A percentile compares a stretch with the other conserved stretches of the same genome.
Evolutionary conservation across 2,888 invertebrate genomes (phyloP).

Genomic region (Endotricha flammealis): DNA sequence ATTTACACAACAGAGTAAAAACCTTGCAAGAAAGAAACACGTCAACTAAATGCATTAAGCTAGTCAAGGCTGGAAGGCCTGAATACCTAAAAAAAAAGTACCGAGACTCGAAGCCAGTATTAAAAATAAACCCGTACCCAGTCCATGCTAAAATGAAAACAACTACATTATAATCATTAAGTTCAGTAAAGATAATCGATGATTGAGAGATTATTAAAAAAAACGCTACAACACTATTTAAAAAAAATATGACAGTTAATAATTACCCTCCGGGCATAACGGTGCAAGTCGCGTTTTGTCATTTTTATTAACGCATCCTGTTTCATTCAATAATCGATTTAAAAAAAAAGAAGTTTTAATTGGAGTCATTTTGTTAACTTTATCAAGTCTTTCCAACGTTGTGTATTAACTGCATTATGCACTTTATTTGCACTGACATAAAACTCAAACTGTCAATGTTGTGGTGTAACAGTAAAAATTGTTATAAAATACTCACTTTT

Average conservation of each 20-base stretch:
- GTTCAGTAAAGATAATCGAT: slow-evolving; percentile 13
- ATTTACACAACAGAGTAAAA: not conserved
- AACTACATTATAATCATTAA: slow-evolving; percentile 16
- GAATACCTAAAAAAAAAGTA: slow-evolving; percentile 29
- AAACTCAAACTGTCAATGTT: not conserved
- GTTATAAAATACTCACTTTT: slow-evolving; percentile 32
- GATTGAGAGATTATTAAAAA: slow-evolving; percentile 15
- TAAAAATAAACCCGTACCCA: slow-evolving; percentile 28
- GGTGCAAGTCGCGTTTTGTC: slow-evolving; percentile 1
- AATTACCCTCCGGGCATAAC: slow-evolving; percentile 1
- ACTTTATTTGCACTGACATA: not conserved
- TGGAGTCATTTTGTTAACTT: not conserved
- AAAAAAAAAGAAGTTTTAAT: not conserved
- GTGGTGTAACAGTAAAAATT: slow-evolving; percentile 5
- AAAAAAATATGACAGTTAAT: slow-evolving; percentile 1
- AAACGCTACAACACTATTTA: slow-evolving; percentile 2
- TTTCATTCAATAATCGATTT: not conserved
- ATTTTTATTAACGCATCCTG: not conserved
- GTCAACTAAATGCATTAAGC: slow-evolving; percentile 23
- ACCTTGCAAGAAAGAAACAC: slow-evolving; percentile 2
- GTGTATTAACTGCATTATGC: not conserved
- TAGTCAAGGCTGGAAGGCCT: slow-evolving; percentile 19
- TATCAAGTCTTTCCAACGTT: not conserved
- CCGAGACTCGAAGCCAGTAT: slow-evolving; percentile 25
- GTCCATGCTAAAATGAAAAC: slow-evolving; percentile 29